Evolutionary conservation across 2,113 vertebrate genomes (phyloP), one percentile per base, ranked within the genome.

Genomic region (Donacobius atricapilla): DNA sequence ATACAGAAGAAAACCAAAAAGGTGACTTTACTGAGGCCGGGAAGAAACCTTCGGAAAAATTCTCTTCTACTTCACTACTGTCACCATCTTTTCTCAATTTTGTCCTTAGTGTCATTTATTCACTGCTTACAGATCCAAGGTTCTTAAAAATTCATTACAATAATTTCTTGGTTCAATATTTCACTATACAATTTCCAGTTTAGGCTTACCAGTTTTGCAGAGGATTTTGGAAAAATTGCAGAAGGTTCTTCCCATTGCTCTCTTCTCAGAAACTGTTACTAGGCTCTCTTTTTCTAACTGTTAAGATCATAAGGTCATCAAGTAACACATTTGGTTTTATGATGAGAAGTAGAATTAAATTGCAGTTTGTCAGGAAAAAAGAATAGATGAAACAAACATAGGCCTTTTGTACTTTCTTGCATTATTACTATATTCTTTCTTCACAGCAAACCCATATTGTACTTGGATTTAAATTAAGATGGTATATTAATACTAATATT

Each of bases 1-100:
- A 76, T 0, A 2, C 8, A 66, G 42, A 76, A 13, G 12, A 54
- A 76, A 87, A 64, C 1, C 19, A 78, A 22, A 37, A 48, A 21
- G 4, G 15, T 45, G 33, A 72, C 27, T 77, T 77, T 23, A 50
- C 0, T 0, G 14, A 87, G 7, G 6, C 15, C 2, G 2, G 28
- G 17, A 87, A 33, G 7, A 5, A 21, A 73, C 9, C 14, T 89
- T 50, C 64, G 16, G 16, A 81, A 65, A 82, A 54, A 39, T 54
- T 42, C 4, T 35, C 5, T 47, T 60, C 15, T 14, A 9, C 7
- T 19, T n/a, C 44, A 47, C 16, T 47, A 16, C 5, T n/a, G 21
- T 56, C 21, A 83, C 3, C 15, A 35, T 9, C 12, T 61, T 77
- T 81, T 77, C 40, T 66, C 33, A 35, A 1, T 68, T 83, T 37